Percentiles rank a stretch among this genome's conserved stretches.
Conservation (phyloP, 30 jellyfish, hydroid and myxozoan genomes). For the Hydractinia echinata region DNA sequence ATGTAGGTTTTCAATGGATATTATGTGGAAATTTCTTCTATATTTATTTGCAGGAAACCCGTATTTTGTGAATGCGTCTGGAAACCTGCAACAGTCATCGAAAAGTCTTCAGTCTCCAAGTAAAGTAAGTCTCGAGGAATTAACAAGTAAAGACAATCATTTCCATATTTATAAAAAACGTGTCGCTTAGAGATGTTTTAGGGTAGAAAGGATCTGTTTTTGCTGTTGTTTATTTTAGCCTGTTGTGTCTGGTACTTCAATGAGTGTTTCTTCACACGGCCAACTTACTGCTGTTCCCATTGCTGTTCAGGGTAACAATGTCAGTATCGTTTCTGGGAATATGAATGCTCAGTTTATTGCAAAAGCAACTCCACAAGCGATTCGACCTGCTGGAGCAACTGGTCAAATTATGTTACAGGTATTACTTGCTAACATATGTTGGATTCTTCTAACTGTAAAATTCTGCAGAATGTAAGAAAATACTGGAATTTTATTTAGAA, state of each 20-base stretch:
- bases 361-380: conserved; percentile 69
- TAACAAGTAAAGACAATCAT: not conserved
- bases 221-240: conserved; percentile 34
- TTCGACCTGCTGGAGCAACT: conserved; percentile 88
- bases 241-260: conserved; percentile 70
- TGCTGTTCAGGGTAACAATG: conserved; percentile 84
- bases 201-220: too few relatives aligned
- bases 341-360: conserved; percentile 81
- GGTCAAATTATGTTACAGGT: conserved; percentile 95
- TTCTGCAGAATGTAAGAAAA: not conserved
- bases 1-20: not conserved
- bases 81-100: conserved; percentile 52
- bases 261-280: conserved; percentile 61
- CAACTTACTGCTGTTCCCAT: conserved; percentile 92
- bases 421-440: not conserved
- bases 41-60: conserved; percentile 44
- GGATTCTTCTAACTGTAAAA: not conserved
- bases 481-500: not conserved
- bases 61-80: conserved; percentile 77
- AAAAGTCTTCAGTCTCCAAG: conserved; percentile 69
- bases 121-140: conserved; percentile 2
- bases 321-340: conserved; percentile 85
- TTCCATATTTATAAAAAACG: not conserved
- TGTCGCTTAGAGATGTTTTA: not conserved
- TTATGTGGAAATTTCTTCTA: not conserved